Evolutionary conservation across 2,888 invertebrate genomes (phyloP).

Genomic region (Trissolcus japonicus): DNA sequence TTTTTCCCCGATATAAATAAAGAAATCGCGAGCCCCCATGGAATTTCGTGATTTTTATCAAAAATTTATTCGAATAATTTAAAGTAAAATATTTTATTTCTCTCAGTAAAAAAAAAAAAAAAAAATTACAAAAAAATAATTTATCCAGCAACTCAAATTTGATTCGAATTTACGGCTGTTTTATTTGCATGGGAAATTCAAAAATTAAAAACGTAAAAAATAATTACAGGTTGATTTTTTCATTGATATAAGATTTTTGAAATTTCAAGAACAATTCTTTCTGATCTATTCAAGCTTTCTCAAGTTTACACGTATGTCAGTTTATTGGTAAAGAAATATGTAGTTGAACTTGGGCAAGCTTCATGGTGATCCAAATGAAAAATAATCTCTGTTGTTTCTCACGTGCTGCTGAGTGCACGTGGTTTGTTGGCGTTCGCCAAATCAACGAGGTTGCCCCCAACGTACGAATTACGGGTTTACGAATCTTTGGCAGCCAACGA

Average conservation of each 20-base stretch:
- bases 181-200: no score
- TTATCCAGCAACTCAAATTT: no score
- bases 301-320: neutral
- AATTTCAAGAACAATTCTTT: no score
- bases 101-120: no score
- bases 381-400: constrained; percentile 33
- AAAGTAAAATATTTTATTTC: no score
- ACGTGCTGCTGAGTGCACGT: constrained; percentile 58
- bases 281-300: neutral
- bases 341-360: neutral
- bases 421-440: constrained; percentile 68
- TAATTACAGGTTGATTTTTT: no score
- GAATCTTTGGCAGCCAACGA: constrained; percentile 67
- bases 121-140: no score
- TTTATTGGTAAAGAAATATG: no score
- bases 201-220: no score
- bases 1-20: constrained; percentile 1
- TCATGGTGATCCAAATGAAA: constrained; percentile 16
- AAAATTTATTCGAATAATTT: neutral
- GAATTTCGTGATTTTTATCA: constrained; percentile 43
- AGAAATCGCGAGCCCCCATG: neutral
- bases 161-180: no score
- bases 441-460: constrained; percentile 66
- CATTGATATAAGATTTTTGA: no score
- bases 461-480: constrained; percentile 65